Conservation (phyloP, 2,113 vertebrate genomes). For the Sporophila hypoxantha region DNA sequence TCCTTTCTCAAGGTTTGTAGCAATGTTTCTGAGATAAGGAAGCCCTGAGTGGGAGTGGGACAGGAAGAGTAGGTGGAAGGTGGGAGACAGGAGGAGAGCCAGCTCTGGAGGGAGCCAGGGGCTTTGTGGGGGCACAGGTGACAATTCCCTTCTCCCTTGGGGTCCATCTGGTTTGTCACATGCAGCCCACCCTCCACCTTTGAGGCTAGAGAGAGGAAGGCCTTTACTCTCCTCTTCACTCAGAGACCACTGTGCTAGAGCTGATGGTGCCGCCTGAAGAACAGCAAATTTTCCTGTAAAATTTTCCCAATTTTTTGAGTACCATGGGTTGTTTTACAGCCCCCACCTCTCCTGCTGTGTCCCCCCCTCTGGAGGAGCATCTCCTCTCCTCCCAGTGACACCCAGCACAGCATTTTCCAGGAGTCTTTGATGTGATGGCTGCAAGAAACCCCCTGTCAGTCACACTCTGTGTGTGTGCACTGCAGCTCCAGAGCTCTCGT, state of each 20-base stretch:
- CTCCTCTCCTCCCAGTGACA: not conserved
- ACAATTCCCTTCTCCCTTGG: not conserved
- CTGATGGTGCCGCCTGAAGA: rapidly evolving
- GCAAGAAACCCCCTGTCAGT: conserved; percentile 5
- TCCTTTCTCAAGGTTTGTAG: not conserved
- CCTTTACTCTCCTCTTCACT: not conserved
- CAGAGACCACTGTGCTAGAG: rapidly evolving
- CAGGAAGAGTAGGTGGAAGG: rapidly evolving
- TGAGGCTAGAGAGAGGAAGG: not conserved
- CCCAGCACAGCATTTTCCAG: not conserved
- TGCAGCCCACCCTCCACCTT: not conserved
- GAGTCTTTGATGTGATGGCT: conserved; percentile 14
- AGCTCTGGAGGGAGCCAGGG: not conserved
- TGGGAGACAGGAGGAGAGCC: not conserved
- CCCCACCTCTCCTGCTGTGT: rapidly evolving
- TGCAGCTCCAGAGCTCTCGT: not conserved
- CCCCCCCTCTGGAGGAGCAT: not conserved
- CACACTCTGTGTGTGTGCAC: rapidly evolving
- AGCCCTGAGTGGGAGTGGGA: not conserved
- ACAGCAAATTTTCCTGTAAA: not conserved
- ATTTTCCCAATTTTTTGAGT: rapidly evolving
- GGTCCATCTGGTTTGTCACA: not conserved
- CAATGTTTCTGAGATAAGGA: not conserved
- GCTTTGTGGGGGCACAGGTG: not conserved
- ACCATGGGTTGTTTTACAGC: not conserved